phyloP scores from a whole-genome alignment of 2,888 invertebrate genomes.

The Listrodromus nycthemerus region DNA sequence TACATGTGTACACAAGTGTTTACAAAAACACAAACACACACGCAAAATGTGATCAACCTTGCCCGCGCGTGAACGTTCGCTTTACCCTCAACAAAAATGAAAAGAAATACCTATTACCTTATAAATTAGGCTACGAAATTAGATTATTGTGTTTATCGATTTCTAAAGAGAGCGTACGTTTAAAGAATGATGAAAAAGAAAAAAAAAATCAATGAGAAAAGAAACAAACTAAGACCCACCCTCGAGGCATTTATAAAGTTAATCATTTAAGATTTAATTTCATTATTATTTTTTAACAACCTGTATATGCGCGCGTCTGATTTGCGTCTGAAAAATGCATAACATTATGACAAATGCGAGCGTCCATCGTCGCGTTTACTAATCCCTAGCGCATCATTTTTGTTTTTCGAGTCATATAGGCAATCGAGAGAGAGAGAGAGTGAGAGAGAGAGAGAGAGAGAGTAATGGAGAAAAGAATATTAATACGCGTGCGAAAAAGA shows the following conservation, averaged over 20 bases:
- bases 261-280: constrained; percentile 43
- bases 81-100: constrained; percentile 35
- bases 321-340: neutral
- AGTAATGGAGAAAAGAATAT: constrained; percentile 13
- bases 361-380: neutral
- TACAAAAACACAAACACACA: neutral
- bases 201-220: neutral
- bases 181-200: constrained; percentile 11
- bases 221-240: constrained; percentile 18
- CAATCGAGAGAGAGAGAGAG: constrained; percentile 24
- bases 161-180: constrained; percentile 31
- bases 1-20: neutral
- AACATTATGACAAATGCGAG: constrained; percentile 4
- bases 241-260: constrained; percentile 49
- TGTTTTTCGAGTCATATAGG: neutral
- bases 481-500: constrained; percentile 19
- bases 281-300: constrained; percentile 24
- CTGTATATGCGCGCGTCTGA: neutral
- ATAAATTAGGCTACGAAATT: constrained; percentile 54
- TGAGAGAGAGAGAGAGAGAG: no score
- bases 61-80: constrained; percentile 61
- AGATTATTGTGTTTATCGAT: constrained; percentile 48
- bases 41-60: constrained; percentile 27
- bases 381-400: neutral
- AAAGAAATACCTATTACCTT: constrained; percentile 46